Evolutionary conservation across 1,140 invertebrate species (phyloP).

Genomic region (Parapsyche elsis): DNA sequence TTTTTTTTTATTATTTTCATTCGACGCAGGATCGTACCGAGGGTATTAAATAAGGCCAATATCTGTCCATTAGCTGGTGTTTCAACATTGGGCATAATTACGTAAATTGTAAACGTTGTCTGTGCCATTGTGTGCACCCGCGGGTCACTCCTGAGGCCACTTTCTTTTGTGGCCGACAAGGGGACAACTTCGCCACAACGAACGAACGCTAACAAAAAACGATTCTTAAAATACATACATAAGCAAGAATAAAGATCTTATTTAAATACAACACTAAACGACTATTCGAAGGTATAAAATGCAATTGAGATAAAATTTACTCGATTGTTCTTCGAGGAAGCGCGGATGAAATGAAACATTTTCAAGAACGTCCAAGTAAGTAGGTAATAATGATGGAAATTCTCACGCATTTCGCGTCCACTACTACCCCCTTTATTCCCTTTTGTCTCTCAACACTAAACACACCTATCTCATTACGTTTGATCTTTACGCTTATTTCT

Average conservation of each 20-base stretch:
- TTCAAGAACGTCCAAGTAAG: not conserved
- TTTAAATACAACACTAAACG: not conserved
- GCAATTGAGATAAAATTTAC: no score
- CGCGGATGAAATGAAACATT: no score
- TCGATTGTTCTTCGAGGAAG: no score
- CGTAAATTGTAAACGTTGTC: constrained; percentile 42
- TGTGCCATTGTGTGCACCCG: constrained; percentile 33
- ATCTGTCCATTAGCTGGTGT: constrained; percentile 27
- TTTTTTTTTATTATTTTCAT: no score
- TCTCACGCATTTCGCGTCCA: constrained; percentile 39
- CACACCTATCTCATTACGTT: constrained; percentile 2
- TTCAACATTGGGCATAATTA: constrained; percentile 39
- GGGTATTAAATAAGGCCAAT: not conserved
- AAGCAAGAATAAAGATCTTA: not conserved
- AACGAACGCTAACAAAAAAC: not conserved
- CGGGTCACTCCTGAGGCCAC: constrained; percentile 34
- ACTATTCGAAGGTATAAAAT: no score
- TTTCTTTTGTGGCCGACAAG: constrained; percentile 42
- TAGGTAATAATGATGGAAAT: constrained; percentile 39
- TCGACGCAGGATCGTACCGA: no score
- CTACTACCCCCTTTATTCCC: not conserved
- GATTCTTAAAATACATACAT: not conserved
- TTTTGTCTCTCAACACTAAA: constrained; percentile 1
- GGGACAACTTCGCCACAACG: constrained; percentile 1
- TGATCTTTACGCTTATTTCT: constrained; percentile 33